Base-by-base conservation (phyloP, 2,888 invertebrate genomes). In the Nycteola revayana region DNA sequence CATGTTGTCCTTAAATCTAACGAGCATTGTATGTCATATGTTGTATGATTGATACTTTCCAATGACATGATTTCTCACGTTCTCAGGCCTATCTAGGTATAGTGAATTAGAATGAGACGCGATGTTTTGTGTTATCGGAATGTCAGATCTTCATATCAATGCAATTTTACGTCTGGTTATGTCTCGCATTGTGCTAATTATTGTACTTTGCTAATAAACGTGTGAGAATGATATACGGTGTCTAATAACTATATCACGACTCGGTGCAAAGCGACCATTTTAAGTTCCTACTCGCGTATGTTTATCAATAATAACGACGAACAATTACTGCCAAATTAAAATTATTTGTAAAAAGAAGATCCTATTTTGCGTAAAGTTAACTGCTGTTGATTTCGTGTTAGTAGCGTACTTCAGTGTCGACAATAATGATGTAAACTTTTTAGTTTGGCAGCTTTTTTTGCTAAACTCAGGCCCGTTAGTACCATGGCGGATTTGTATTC, bases 401-500 rank as follows among this genome's bases (percentile, higher is more conserved):
- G 10, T 10, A 33, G 42, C 27, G 32, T 32, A 43, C 54, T 35
- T 49, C 39, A 46, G 37, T 31, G 32, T 41, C 35, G 55, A 56
- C 50, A 56, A 56, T 56, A 54, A 57, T 14, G 14, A 3, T 14
- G 27, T 56, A 35, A 32, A 36, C 36, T 49, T 43, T 33, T 41
- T 17, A 21, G 37, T 31, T 46, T 35, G 29, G 24, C 30, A 42
- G 41, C 14, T 36, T 34, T 26, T 35, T 26, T 21, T 42, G 37
- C 36, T 34, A 39, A 35, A 37, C 29, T 26, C 26, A 38, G 47
- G 49, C 42, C 36, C 43, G 41, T 31, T 35, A 28, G 25, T 34
- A 37, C 20, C 30, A 29, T 41, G 43, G 46, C 42, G 58, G 61
- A 58, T 63, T 65, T 64, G 81, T 84, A 82, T 83, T 82, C 68